phyloP scores from a whole-genome alignment of 2,113 vertebrate genomes.

The Corydoras maculifer region DNA sequence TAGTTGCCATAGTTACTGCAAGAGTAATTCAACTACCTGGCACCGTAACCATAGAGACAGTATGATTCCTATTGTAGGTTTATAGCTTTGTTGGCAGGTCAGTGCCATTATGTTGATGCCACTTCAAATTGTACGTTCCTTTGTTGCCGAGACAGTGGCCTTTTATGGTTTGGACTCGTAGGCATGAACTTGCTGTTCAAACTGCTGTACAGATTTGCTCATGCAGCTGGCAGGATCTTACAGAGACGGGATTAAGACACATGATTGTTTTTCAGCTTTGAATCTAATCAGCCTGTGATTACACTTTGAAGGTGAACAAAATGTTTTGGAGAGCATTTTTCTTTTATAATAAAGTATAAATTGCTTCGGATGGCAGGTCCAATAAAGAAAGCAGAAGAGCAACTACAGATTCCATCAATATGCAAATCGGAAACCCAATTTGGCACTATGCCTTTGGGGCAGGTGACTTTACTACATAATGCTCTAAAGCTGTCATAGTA shows the following conservation, averaged over 20 bases:
- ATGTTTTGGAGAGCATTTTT: too few relatives aligned
- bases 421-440: too few relatives aligned
- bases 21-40: slow-evolving; percentile 50
- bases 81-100: slow-evolving; percentile 32
- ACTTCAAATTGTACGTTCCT: neutral
- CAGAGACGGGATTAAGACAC: neutral
- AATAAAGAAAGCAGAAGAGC: too few relatives aligned
- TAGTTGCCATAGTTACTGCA: slow-evolving; percentile 54
- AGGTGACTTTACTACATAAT: too few relatives aligned
- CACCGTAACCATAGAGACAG: slow-evolving; percentile 60
- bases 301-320: too few relatives aligned
- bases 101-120: slow-evolving; percentile 17
- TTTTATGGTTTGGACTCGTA: neutral
- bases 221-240: neutral
- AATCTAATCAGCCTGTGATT: too few relatives aligned
- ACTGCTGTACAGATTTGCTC: neutral
- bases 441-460: too few relatives aligned
- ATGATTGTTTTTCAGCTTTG: too few relatives aligned
- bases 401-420: too few relatives aligned
- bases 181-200: neutral
- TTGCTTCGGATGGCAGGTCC: too few relatives aligned
- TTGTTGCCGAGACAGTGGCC: neutral
- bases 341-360: too few relatives aligned
- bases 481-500: too few relatives aligned
- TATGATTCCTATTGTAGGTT: slow-evolving; percentile 31